Base-by-base conservation (phyloP, 2,888 invertebrate species). In the Papilio demoleus region DNA sequence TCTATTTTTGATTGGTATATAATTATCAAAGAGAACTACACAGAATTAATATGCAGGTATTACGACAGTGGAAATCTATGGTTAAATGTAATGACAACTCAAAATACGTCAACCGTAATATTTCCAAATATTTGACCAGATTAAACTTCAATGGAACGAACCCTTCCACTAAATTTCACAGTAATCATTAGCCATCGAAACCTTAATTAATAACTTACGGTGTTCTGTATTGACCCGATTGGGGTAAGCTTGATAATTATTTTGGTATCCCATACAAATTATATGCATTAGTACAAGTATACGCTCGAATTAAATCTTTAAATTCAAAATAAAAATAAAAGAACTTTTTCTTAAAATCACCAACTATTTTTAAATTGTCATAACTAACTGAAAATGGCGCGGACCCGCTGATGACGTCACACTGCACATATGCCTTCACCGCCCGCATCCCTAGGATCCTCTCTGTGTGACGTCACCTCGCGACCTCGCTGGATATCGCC, bases 191-290 rank as follows among this genome's bases (percentile, higher is more conserved):
- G 22, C 31, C 31, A 59, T 68, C 14, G 59, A 34, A 14, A 47
- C 59, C 47, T 17, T 50, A 68, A 64, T 68, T 64, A 64, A 68
- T 64, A 64, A 59, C 45, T 50, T 64, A 56, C 40, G 40, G 64
- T 36, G 62, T 34, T 22, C 12, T 14, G 27, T 64, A 47, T 38
- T 45, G 36, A 36, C 42, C 58, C 36, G n/a, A 17, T 24, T 40
- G 40, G 56, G 65, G 56, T 42, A 31, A 56, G 19, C 38, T 14
- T 56, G 40, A 40, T 40, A 65, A 38, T 65, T 36, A 31, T 56
- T 53, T 40, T 19, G 56, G 56, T 56, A 17, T 31, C 58, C 34
- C 31, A 17, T 56, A 34, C 14, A 42, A 65, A 65, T 58, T 17
- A 53, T 24, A 14, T 4, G 53, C 27, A 31, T 31, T 14, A 50